phyloP scores from a whole-genome alignment of 2,797 vertebrate species.

The Crenuchus spilurus region DNA sequence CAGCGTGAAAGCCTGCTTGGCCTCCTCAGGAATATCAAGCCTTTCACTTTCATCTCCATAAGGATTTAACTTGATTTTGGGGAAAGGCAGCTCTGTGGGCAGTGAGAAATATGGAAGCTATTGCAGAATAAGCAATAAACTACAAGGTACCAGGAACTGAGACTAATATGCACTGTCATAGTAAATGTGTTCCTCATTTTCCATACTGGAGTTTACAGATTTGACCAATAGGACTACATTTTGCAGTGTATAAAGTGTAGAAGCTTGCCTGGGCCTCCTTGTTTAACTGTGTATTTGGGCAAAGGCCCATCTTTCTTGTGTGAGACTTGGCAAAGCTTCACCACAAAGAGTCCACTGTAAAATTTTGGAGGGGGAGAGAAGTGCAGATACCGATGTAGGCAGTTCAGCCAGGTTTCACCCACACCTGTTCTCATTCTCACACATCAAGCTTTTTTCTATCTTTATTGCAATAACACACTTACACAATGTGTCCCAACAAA shows the following conservation, averaged over 20 bases:
- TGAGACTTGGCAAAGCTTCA: constrained; percentile 26
- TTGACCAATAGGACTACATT: too few species aligned
- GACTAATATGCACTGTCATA: too few species aligned
- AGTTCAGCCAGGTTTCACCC: constrained; percentile 32
- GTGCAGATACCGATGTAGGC: neutral
- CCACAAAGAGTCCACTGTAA: neutral
- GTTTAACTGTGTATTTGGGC: constrained; percentile 24
- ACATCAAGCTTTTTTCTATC: constrained; percentile 16
- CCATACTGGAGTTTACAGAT: too few species aligned
- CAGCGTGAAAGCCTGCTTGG: neutral
- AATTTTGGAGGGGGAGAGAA: neutral
- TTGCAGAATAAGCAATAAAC: too few species aligned
- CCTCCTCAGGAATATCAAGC: neutral
- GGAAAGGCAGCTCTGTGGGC: neutral
- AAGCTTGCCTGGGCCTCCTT: constrained; percentile 12
- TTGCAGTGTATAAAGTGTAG: too few species aligned
- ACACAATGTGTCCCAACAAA: too few species aligned
- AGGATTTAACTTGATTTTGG: constrained; percentile 21
- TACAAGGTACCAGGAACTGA: too few species aligned
- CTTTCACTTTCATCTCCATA: neutral
- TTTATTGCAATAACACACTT: constrained; percentile 35
- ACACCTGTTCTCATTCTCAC: constrained; percentile 32
- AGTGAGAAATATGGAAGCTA: too few species aligned
- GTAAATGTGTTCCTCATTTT: too few species aligned
- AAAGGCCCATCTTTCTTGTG: neutral